Base-by-base conservation (phyloP, 2,888 invertebrate species). In the Agrilus biguttatus region DNA sequence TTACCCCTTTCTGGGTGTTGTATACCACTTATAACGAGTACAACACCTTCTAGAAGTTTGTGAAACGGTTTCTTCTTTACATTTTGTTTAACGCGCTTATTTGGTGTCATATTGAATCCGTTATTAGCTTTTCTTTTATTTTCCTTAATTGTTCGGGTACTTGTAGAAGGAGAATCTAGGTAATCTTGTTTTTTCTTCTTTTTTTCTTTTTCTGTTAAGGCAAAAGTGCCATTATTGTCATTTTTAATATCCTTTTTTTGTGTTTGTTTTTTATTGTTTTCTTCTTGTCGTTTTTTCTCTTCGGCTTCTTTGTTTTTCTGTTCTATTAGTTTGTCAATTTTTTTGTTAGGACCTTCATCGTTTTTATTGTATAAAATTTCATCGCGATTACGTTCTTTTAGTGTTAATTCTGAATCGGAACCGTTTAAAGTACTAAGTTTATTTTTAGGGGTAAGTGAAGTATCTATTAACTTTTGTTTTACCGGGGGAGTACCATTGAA, bases 11-110 rank as follows among this genome's bases (percentile, higher is more conserved):
- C 72, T 5, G 92, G 92, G 70, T 92, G 85, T 68, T 80, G 74
- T 66, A 84, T 90, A 0, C 92, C 92, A 67, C 89, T 90, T 49
- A 93, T 73, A n/a, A 80, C 83, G 57, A 91, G 73, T 45, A 77
- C 74, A 4, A 85, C 85, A 41, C 73, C 80, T 10, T 70, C 62
- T 50, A 91, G 62, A 28, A 85, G 58, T 49, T 71, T 62, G 47
- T 69, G 59, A 49, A 80, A 82, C 1, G 75, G 74, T 54, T 68
- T 72, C 12, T 49, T 51, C 28, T 33, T 40, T 43, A 50, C 50
- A 8, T 47, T 40, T 28, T 52, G 49, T 6, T 54, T 51, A 34
- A 55, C 56, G 12, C 51, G 55, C 48, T 61, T 64, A 32, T 63
- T 62, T 3, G 55, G 41, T 8, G 50, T 44, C 10, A 47, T 50